A percentile compares a stretch with the other conserved stretches of the same genome.
Conservation (phyloP, 2,888 invertebrate species). For the Nomada fucata region DNA sequence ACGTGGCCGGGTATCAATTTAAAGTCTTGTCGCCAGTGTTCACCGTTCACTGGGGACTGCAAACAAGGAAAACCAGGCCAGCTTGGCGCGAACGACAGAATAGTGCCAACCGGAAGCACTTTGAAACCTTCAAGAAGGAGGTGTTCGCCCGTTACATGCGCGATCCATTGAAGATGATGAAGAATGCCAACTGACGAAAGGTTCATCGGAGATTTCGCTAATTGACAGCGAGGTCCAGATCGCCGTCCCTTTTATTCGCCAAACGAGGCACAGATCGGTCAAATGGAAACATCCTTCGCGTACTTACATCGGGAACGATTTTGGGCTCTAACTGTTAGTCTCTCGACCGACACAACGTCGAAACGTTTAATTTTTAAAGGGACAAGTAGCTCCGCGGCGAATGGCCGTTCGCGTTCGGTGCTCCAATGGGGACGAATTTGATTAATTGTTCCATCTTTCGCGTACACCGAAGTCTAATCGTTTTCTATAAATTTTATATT, state of each 20-base stretch:
- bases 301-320: not conserved
- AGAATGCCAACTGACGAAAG: conserved; percentile 70
- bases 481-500: conserved; percentile 47
- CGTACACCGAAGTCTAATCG: conserved; percentile 5
- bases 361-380: conserved; percentile 7
- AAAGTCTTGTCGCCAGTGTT: conserved; percentile 94
- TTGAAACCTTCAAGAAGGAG: conserved; percentile 93
- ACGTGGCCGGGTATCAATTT: conserved; percentile 94
- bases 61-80: conserved; percentile 91
- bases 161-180: conserved; percentile 87
- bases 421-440: conserved; percentile 21
- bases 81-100: conserved; percentile 95
- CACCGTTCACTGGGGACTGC: conserved; percentile 95
- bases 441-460: conserved; percentile 31
- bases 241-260: conserved; percentile 52
- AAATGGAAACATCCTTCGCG: not conserved
- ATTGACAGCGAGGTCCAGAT: conserved; percentile 27
- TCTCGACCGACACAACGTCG: conserved; percentile 14
- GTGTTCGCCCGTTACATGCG: conserved; percentile 91
- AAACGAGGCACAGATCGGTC: conserved; percentile 16
- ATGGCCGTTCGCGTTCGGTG: not conserved
- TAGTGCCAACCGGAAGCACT: conserved; percentile 91
- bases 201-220: conserved; percentile 46
- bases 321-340: not conserved
- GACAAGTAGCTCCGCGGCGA: not conserved